Percentiles rank a stretch among this genome's conserved stretches.
Evolutionary conservation across 2,888 invertebrate genomes (phyloP).

Genomic region (Caenorhabditis plicata): DNA sequence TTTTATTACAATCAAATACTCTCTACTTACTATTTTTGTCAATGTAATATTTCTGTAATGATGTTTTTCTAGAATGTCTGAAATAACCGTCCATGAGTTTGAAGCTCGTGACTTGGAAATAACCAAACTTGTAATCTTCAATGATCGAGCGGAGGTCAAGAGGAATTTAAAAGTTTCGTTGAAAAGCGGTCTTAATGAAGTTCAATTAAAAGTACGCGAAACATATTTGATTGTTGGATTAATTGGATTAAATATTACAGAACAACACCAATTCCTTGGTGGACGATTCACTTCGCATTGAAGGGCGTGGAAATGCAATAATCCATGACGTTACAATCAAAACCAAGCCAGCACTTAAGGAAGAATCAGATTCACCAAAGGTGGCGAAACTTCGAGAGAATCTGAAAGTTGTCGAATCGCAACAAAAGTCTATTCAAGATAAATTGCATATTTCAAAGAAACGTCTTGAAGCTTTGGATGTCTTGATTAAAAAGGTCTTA

Average conservation of each 20-base stretch:
- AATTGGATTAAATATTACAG: conserved; percentile 19
- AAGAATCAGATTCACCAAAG: conserved; percentile 40
- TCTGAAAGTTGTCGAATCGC: conserved; percentile 3
- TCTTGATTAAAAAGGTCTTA: conserved; percentile 30
- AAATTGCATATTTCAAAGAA: conserved; percentile 9
- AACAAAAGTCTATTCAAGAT: conserved; percentile 23
- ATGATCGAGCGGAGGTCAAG: conserved; percentile 57
- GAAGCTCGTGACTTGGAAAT: conserved; percentile 29
- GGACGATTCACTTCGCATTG: conserved; percentile 52
- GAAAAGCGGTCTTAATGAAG: conserved; percentile 45
- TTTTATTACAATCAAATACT: too few species aligned
- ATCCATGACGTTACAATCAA: conserved; percentile 54
- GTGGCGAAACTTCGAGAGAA: conserved; percentile 7
- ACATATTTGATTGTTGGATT: neutral
- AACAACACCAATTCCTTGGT: conserved; percentile 37
- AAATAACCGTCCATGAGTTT: conserved; percentile 8
- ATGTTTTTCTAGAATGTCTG: conserved; percentile 13
- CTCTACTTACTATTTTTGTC: too few species aligned
- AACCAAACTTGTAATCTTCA: conserved; percentile 45
- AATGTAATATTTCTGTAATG: too few species aligned
- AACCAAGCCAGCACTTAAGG: conserved; percentile 10
- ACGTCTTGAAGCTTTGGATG: conserved; percentile 53
- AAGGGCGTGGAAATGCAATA: conserved; percentile 44
- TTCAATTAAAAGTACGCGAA: conserved; percentile 35
- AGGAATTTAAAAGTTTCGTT: conserved; percentile 34